Base-by-base conservation (phyloP, 2,888 invertebrate genomes). In the Hedya salicella region DNA sequence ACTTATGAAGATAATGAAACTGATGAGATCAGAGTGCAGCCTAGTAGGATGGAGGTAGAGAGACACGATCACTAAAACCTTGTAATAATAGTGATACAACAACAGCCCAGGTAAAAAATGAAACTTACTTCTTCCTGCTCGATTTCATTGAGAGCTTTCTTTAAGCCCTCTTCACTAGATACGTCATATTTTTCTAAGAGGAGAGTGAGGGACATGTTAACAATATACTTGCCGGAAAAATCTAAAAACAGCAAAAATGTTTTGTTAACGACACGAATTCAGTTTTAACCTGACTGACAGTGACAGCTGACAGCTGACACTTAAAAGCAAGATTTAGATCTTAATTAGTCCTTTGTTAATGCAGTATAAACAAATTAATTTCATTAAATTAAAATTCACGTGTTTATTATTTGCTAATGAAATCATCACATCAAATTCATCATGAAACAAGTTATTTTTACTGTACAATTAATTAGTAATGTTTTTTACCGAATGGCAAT, bases 111-210 rank as follows among this genome's bases (percentile, higher is more conserved):
- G 17, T 16, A 21, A 19, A 2, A 36, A 11, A 36, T 36, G 17
- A 2, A 30, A 74, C 69, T 73, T 82, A 94, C 94, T 88, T 94
- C 94, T 85, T 94, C 94, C 73, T 91, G 87, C 77, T 93, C 93
- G 48, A 94, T 91, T 77, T 93, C 93, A 68, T 88, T 86, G 53
- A 94, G 86, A 48, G 94, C 93, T 73, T 90, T 88, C 72, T 93
- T 93, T 64, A 95, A 89, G 46, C 93, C 93, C 70, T 93, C 93
- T 60, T 93, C 93, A 46, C 93, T 92, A 61, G 93, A 91, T 1
- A 92, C 89, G 78, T 92, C 92, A 68, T 90, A 92, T 71, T 91
- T 91, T 70, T 92, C 91, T 70, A 92, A 75, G 16, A 92, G 76
- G 36, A 91, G 77, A 54, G 86, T 77, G 68, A 92, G 66, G 3